Conservation (phyloP, 2,113 vertebrate genomes). For the Ursus arctos region DNA sequence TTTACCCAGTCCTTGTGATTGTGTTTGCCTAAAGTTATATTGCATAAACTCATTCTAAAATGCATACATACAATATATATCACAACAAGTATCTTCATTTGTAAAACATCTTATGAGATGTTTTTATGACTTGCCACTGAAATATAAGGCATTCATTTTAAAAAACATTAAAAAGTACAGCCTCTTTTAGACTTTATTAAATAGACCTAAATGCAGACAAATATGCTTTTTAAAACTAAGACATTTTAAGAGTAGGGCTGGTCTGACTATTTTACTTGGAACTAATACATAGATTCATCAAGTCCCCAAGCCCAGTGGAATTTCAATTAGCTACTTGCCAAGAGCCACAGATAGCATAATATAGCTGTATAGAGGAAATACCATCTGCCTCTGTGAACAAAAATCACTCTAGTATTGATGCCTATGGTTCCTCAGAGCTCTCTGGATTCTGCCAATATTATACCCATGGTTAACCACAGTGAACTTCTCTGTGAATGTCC, state of each 20-base stretch:
- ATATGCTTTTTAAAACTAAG: slow-evolving; percentile 52
- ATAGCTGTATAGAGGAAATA: slow-evolving; percentile 47
- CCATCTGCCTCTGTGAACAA: slow-evolving; percentile 68
- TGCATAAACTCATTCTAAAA: slow-evolving; percentile 60
- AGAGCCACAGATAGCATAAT: slow-evolving; percentile 54
- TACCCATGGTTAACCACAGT: slow-evolving; percentile 44
- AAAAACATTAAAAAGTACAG: slow-evolving; percentile 60
- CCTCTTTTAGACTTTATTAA: slow-evolving; percentile 58
- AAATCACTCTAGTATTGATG: slow-evolving; percentile 59
- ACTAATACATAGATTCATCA: slow-evolving; percentile 68
- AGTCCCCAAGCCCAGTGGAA: slow-evolving; percentile 52
- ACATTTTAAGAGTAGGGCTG: slow-evolving; percentile 58
- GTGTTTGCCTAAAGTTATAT: slow-evolving; percentile 50
- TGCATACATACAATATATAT: slow-evolving; percentile 59
- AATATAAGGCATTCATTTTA: slow-evolving; percentile 66
- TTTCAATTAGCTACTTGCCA: slow-evolving; percentile 78
- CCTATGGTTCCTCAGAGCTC: slow-evolving; percentile 27
- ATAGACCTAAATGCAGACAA: slow-evolving; percentile 51
- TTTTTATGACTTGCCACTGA: slow-evolving; percentile 61
- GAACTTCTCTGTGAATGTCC: slow-evolving; percentile 15
- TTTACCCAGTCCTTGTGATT: slow-evolving; percentile 43
- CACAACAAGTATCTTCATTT: slow-evolving; percentile 59
- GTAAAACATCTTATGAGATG: slow-evolving; percentile 66
- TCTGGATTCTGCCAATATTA: slow-evolving; percentile 22
- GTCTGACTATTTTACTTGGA: slow-evolving; percentile 73